phyloP scores from a whole-genome alignment of 1,140 invertebrate genomes.

The Drosophila lini region DNA sequence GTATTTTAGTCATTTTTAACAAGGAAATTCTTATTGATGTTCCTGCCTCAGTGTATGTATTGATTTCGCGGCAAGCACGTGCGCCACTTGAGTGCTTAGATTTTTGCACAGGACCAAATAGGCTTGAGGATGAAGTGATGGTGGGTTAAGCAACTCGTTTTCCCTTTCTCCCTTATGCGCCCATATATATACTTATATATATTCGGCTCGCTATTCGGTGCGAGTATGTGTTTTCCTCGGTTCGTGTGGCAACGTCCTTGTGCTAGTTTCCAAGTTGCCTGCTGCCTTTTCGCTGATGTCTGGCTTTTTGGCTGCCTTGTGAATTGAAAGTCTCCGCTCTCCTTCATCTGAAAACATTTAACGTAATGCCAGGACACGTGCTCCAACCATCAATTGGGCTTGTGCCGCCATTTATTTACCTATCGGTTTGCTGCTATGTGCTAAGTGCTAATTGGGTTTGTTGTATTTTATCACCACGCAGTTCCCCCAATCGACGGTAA shows the following conservation, averaged over 20 bases:
- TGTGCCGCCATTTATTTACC: slow-evolving; percentile 79
- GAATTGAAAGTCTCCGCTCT: slow-evolving; percentile 72
- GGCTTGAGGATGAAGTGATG: slow-evolving; percentile 33
- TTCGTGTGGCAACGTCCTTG: slow-evolving; percentile 67
- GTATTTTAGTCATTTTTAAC: slow-evolving; percentile 1
- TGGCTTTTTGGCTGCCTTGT: slow-evolving; percentile 73
- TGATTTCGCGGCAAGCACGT: slow-evolving; percentile 74
- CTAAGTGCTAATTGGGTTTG: slow-evolving; percentile 81
- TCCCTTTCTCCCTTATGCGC: slow-evolving; percentile 14
- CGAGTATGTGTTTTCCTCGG: slow-evolving; percentile 6
- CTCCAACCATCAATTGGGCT: slow-evolving; percentile 76
- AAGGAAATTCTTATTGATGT: slow-evolving; percentile 36
- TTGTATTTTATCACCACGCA: slow-evolving; percentile 36
- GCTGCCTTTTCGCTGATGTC: slow-evolving; percentile 71
- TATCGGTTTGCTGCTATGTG: slow-evolving; percentile 62
- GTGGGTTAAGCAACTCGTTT: slow-evolving; percentile 46
- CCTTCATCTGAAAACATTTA: slow-evolving; percentile 63
- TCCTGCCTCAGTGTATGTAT: slow-evolving; percentile 63
- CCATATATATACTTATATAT: background rate
- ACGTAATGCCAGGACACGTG: slow-evolving; percentile 71
- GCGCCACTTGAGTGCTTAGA: slow-evolving; percentile 71
- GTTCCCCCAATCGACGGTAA: background rate
- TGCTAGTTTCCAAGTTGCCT: slow-evolving; percentile 74
- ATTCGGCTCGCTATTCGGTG: background rate
- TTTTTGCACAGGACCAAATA: slow-evolving; percentile 52